Conservation (phyloP, 1,140 invertebrate genomes). For the Bombus waltoni region DNA sequence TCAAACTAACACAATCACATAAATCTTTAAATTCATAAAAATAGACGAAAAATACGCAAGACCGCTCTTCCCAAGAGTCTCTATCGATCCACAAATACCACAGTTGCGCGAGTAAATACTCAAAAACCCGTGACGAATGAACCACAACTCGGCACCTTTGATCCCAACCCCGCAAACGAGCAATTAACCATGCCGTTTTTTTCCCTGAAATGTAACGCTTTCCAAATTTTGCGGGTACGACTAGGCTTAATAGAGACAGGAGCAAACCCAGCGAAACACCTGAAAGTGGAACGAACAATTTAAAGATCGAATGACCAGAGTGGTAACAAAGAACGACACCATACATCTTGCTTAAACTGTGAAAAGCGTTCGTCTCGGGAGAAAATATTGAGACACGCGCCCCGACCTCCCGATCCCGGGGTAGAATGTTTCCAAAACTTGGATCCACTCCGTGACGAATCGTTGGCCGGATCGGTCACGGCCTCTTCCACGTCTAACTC, state of each 20-base stretch:
- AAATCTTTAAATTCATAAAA: neutral
- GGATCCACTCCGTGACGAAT: conserved; percentile 72
- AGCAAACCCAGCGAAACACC: neutral
- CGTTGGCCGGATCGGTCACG: conserved; percentile 51
- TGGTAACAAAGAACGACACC: conserved; percentile 22
- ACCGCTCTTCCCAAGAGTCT: neutral
- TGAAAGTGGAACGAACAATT: conserved; percentile 34
- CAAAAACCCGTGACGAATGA: neutral
- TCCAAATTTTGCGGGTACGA: conserved; percentile 2
- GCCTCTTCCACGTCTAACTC: neutral
- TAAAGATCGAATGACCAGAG: too few species aligned
- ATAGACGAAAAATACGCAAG: too few species aligned
- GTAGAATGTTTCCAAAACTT: conserved; percentile 80
- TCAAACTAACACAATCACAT: too few species aligned
- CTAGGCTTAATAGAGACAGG: conserved; percentile 57
- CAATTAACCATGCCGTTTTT: conserved; percentile 30
- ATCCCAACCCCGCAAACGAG: neutral
- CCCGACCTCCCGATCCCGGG: conserved; percentile 34
- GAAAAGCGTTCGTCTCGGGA: conserved; percentile 52
- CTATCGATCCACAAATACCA: neutral
- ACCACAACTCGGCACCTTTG: conserved; percentile 37
- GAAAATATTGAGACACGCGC: conserved; percentile 76
- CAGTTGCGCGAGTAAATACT: too few species aligned
- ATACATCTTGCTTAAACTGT: conserved; percentile 70
- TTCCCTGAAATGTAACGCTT: neutral